Percentiles rank a stretch among this genome's conserved stretches.
These are phyloP conservation scores for Siniperca undulata DNA, from an alignment of 2,797 vertebrate genomes.

Conservation along the genomic window DNA sequence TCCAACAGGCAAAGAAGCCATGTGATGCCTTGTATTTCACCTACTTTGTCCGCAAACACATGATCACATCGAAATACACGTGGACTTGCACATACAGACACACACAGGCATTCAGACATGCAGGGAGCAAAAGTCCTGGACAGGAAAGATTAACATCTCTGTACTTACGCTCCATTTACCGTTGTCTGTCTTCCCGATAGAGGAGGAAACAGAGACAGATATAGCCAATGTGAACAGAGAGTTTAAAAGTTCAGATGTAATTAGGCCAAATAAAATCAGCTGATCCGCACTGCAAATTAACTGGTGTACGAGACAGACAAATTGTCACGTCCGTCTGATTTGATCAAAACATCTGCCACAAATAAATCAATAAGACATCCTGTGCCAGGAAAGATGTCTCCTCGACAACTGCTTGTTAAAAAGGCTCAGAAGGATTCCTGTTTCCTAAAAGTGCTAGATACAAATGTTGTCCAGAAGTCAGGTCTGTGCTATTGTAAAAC, in stretches of 20 bases:
- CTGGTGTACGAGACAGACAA: slow-evolving; percentile 39
- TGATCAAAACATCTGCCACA: slow-evolving; percentile 43
- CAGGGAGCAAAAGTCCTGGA: slow-evolving; percentile 30
- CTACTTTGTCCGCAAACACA: slow-evolving; percentile 17
- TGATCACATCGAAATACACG: background rate
- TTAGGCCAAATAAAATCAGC: slow-evolving; percentile 50
- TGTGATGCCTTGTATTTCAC: slow-evolving; percentile 1
- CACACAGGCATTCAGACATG: background rate
- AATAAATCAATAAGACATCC: slow-evolving; percentile 48
- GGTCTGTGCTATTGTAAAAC: slow-evolving; percentile 9
- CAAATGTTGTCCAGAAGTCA: slow-evolving; percentile 23
- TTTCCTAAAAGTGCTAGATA: slow-evolving; percentile 36
- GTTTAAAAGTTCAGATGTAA: slow-evolving; percentile 58
- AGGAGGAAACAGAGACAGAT: slow-evolving; percentile 40
- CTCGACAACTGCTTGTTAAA: slow-evolving; percentile 57
- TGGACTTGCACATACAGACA: slow-evolving; percentile 1
- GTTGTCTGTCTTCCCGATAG: slow-evolving; percentile 48
- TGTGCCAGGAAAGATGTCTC: slow-evolving; percentile 44
- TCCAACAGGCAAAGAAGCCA: slow-evolving; percentile 8
- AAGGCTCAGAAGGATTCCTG: slow-evolving; percentile 17
- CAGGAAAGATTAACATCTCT: slow-evolving; percentile 65
- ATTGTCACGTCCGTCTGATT: slow-evolving; percentile 46
- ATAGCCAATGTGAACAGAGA: slow-evolving; percentile 27
- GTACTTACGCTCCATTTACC: slow-evolving; percentile 57
- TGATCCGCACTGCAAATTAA: slow-evolving; percentile 41